Evolutionary conservation across 37 sponge, comb jelly and placozoan species (phyloP).

Genomic region (Ianthella basta): DNA sequence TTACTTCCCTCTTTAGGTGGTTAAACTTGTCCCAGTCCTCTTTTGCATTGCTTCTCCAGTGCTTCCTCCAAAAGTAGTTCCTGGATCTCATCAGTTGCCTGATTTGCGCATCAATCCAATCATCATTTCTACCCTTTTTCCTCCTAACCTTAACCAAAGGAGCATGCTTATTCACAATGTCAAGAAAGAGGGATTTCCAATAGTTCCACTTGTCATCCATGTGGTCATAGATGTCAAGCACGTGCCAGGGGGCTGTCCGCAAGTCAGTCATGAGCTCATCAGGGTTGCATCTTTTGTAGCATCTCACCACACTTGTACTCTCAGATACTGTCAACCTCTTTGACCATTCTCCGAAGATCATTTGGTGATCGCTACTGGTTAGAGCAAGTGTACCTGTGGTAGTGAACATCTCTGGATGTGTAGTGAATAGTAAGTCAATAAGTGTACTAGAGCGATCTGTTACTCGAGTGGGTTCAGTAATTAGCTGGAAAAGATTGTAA

Average conservation of each 20-base stretch:
- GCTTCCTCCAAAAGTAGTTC: background rate
- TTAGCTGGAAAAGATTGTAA: background rate
- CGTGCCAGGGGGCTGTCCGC: background rate
- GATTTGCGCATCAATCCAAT: background rate
- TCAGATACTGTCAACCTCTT: constrained; percentile 1
- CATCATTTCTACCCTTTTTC: background rate
- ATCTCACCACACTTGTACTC: background rate
- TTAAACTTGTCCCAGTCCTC: background rate
- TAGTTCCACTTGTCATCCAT: constrained; percentile 1
- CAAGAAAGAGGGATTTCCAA: background rate
- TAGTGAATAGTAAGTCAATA: background rate
- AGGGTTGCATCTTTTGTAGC: background rate
- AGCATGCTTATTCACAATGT: background rate
- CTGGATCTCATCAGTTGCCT: background rate
- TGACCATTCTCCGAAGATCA: background rate
- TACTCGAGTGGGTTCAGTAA: background rate
- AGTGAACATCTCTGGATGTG: background rate
- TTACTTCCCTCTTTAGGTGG: constrained; percentile 6
- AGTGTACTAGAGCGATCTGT: background rate
- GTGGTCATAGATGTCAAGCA: background rate
- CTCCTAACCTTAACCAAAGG: background rate
- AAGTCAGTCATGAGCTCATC: background rate
- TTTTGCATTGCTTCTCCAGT: background rate
- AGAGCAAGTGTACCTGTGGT: background rate
- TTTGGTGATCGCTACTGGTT: background rate